These are phyloP conservation scores for Arctocebus calabarensis DNA, from an alignment of 2,797 vertebrate species.

Conservation along the genomic window DNA sequence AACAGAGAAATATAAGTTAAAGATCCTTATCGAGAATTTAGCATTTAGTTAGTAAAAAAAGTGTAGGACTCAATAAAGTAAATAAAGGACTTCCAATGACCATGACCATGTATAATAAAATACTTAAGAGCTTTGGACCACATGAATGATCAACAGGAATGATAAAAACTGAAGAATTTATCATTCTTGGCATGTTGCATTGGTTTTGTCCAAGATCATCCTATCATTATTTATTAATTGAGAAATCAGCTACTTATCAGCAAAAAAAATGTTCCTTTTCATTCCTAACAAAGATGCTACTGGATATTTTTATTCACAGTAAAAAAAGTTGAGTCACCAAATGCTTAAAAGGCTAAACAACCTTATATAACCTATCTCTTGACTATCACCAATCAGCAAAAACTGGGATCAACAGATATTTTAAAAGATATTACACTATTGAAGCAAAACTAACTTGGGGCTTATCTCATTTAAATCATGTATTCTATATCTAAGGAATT, in stretches of 20 bases:
- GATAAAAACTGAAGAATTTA: background rate
- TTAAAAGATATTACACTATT: background rate
- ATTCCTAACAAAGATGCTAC: background rate
- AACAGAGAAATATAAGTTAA: constrained; percentile 39
- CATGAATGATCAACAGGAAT: constrained; percentile 16
- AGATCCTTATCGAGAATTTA: constrained; percentile 50
- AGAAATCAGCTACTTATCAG: constrained; percentile 34
- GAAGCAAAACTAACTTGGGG: background rate
- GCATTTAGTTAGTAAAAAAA: constrained; percentile 31
- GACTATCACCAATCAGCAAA: constrained; percentile 24
- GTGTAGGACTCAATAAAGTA: constrained; percentile 2
- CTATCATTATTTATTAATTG: constrained; percentile 15
- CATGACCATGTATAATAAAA: background rate
- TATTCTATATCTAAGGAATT: background rate
- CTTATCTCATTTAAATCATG: constrained; percentile 50
- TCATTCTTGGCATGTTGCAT: background rate
- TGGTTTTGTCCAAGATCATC: background rate
- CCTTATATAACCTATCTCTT: background rate
- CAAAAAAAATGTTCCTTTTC: background rate
- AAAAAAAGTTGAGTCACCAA: background rate
- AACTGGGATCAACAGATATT: background rate
- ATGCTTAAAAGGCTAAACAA: background rate
- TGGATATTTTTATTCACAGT: constrained; percentile 10
- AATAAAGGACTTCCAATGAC: background rate
- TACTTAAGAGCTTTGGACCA: constrained; percentile 18